These are phyloP conservation scores for Semibalanus balanoides DNA, from an alignment of 1,140 invertebrate species.

Conservation along the genomic window DNA sequence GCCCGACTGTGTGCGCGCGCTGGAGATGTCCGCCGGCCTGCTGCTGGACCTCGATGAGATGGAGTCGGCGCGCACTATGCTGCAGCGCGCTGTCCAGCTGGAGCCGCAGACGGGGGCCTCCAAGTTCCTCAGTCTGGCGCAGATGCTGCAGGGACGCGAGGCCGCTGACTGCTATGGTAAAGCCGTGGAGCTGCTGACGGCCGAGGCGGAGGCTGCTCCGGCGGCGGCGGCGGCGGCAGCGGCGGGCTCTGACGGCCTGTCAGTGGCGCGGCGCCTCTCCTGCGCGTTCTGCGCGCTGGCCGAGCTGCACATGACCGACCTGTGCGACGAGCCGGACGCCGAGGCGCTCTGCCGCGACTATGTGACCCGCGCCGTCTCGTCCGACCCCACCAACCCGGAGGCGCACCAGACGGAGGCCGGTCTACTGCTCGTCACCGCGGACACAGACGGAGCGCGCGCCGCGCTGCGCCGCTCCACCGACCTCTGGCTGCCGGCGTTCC, in stretches of 20 bases:
- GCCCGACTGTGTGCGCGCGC: conserved; percentile 26
- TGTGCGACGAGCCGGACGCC: conserved; percentile 23
- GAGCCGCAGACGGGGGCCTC: conserved; percentile 29
- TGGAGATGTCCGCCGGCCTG: conserved; percentile 29
- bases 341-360: conserved; percentile 13
- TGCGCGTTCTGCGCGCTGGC: conserved; percentile 32
- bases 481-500: conserved; percentile 19
- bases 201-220: conserved; percentile 21
- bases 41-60: conserved; percentile 29
- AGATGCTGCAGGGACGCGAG: conserved; percentile 28
- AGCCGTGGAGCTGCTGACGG: conserved; percentile 30
- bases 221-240: conserved; percentile 21
- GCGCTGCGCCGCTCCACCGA: conserved; percentile 14
- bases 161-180: conserved; percentile 31
- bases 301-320: conserved; percentile 36
- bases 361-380: conserved; percentile 13
- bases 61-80: conserved; percentile 30
- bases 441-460: conserved; percentile 15
- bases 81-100: conserved; percentile 28
- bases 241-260: conserved; percentile 12
- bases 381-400: conserved; percentile 18
- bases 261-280: conserved; percentile 26
- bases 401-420: conserved; percentile 19
- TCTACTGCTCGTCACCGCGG: conserved; percentile 16
- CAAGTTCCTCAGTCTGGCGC: conserved; percentile 34